phyloP scores from a whole-genome alignment of 2,797 vertebrate genomes.

The Perodicticus potto region DNA sequence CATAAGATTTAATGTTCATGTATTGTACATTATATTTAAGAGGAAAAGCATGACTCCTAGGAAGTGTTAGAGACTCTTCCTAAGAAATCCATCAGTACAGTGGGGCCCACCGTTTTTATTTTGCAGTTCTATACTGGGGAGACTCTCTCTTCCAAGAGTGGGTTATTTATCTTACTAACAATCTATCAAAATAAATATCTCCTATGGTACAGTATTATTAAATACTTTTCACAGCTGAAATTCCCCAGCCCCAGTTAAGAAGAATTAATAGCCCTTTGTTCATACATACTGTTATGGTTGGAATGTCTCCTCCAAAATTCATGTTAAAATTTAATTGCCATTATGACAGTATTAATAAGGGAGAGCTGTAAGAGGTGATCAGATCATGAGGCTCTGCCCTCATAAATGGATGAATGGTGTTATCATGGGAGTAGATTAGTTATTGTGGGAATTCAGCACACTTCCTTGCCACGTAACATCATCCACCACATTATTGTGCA shows the following conservation, averaged over 20 bases:
- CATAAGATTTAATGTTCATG: slow-evolving; percentile 50
- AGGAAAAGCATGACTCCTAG: neutral
- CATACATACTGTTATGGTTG: neutral
- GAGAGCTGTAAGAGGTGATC: neutral
- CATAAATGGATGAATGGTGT: neutral
- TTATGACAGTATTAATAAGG: neutral
- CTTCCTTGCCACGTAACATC: neutral
- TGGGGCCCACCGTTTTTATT: neutral
- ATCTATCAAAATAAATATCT: slow-evolving; percentile 74
- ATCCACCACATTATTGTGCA: neutral
- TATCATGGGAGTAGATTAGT: neutral
- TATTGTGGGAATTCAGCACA: neutral
- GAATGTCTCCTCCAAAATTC: neutral
- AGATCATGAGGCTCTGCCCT: neutral
- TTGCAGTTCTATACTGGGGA: slow-evolving; percentile 54
- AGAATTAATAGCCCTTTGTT: slow-evolving; percentile 64
- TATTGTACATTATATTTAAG: slow-evolving; percentile 45
- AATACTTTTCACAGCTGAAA: slow-evolving; percentile 72
- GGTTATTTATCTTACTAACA: slow-evolving; percentile 76
- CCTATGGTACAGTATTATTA: slow-evolving; percentile 67
- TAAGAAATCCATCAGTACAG: slow-evolving; percentile 54
- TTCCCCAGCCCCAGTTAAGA: slow-evolving; percentile 36
- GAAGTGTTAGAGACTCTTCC: slow-evolving; percentile 29
- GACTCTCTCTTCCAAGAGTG: slow-evolving; percentile 71
- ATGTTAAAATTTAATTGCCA: neutral